Base-by-base conservation (phyloP, 2,888 invertebrate genomes). In the Serrognathus titanus region DNA sequence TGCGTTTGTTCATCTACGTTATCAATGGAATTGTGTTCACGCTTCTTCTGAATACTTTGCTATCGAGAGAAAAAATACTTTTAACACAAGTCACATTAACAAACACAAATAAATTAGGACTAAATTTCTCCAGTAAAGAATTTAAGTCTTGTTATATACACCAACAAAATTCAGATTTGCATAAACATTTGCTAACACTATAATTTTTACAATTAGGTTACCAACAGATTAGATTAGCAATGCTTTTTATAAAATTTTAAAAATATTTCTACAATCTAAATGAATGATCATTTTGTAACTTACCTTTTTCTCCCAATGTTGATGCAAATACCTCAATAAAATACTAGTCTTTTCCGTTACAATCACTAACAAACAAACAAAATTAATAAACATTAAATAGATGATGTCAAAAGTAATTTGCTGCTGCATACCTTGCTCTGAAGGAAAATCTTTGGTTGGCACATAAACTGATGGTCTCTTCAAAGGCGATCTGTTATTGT, bases 301-400 rank as follows among this genome's bases (percentile, higher is more conserved):
- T 78, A 89, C 86, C 84, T 93, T 93, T 81, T 94, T 95, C 74
- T 96, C 95, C 93, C 94, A 96, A 78, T 94, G 94, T 71, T 95
- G 94, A 70, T 96, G 95, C 63, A 97, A 83, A 78, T 94, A 97
- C 79, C 96, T 87, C 70, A 97, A 79, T 57, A 97, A 82, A 71
- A 97, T 95, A 74, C 94, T 95, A 48, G 94, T 92, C 80, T 94
- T 96, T 79, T 97, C 97, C 73, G 95, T 94, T 43, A 95, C 95
- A 73, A 97, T 97, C 68, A 95, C 93, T 90, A 82, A 71, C 51
- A 63, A 61, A 11, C 6, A 24, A 24, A 35, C 12, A 39, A 16
- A 12, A 9, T 48, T 48, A 13, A 12, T 12, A 12, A 40, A 31
- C 6, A 31, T 31, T 31, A 31, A 31, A 31, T 36, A 31, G 55